Evolutionary conservation across 2,888 invertebrate species (phyloP), one percentile per base, ranked within the genome.

Genomic region (Lycaena phlaeas): DNA sequence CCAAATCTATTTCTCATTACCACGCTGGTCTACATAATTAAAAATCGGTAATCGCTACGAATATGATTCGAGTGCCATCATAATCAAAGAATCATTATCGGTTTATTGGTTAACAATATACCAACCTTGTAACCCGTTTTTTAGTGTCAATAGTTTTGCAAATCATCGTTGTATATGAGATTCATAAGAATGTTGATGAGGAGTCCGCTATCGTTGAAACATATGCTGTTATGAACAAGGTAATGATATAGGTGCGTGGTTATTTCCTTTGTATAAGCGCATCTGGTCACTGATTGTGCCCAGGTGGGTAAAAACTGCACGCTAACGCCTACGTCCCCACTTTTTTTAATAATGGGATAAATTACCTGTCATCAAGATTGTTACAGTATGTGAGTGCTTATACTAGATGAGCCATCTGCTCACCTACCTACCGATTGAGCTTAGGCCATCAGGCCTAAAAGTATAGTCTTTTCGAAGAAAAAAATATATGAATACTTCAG

Each of bases 221-320:
- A 45, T 43, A 28, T 34, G 38, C 38, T 40, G 42, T 41, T 42
- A 42, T 51, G n/a, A 54, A 53, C 49, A 44, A 45, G 48, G 49
- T 57, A 63, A 63, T 66, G 53, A 61, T 49, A 52, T 42, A 48
- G 52, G 51, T 49, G n/a, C n/a, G n/a, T n/a, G n/a, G 45, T 46
- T 53, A 63, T 65, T 69, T 68, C 67, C 68, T 65, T 52, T 53
- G 56, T 44, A 50, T 53, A 54, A 48, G 51, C 46, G 50, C 47
- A 49, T 47, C 49, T 50, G 53, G 56, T 55, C 63, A 61, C 66
- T 62, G 56, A 62, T 53, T 52, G 61, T 54, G 57, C 56, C 64
- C 65, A 65, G 60, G 57, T 54, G 56, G 58, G 59, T 71, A 77
- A 74, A 77, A 78, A 68, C 69, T 64, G 54, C 72, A 71, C 68